phyloP scores from a whole-genome alignment of 2,888 invertebrate genomes.

The Corythucha ciliata region DNA sequence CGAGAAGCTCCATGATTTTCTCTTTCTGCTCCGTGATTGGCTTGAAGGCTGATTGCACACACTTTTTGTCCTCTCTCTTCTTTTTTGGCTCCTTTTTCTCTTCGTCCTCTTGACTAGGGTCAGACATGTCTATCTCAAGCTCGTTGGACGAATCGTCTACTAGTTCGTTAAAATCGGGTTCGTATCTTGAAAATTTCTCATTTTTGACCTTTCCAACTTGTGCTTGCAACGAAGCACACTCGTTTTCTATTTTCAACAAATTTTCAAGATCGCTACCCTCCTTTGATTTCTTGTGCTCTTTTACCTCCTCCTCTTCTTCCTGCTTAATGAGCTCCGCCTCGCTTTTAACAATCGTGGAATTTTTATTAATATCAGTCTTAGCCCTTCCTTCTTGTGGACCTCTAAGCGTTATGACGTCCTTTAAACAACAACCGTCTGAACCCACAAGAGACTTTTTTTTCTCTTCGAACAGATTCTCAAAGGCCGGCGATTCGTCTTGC shows the following conservation, averaged over 20 bases:
- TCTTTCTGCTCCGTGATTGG: slow-evolving; percentile 56
- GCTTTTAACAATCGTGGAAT: slow-evolving; percentile 25
- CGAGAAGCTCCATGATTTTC: slow-evolving; percentile 47
- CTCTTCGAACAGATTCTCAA: slow-evolving; percentile 76
- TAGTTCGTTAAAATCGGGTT: slow-evolving; percentile 63
- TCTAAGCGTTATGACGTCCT: slow-evolving; percentile 52
- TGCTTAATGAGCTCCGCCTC: too few relatives aligned
- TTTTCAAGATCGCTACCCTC: slow-evolving; percentile 41
- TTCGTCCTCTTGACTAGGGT: slow-evolving; percentile 56
- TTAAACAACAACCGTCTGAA: slow-evolving; percentile 54
- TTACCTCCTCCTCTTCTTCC: slow-evolving; percentile 24
- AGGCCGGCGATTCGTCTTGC: slow-evolving; percentile 68
- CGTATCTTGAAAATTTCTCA: slow-evolving; percentile 47
- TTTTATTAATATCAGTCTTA: slow-evolving; percentile 30
- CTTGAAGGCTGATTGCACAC: slow-evolving; percentile 69
- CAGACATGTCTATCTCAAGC: slow-evolving; percentile 69
- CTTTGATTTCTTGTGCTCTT: slow-evolving; percentile 37
- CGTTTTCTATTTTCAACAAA: slow-evolving; percentile 45
- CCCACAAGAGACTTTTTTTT: slow-evolving; percentile 52
- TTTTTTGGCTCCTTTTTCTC: slow-evolving; percentile 47
- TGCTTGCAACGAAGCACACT: slow-evolving; percentile 44
- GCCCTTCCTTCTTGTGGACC: slow-evolving; percentile 40
- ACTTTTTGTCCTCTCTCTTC: slow-evolving; percentile 43
- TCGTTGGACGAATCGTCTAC: slow-evolving; percentile 68
- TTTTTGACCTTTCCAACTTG: slow-evolving; percentile 40